Percentiles rank a stretch among this genome's conserved stretches.
Conservation (phyloP, 2,888 invertebrate species). For the Tanypteryx hageni region DNA sequence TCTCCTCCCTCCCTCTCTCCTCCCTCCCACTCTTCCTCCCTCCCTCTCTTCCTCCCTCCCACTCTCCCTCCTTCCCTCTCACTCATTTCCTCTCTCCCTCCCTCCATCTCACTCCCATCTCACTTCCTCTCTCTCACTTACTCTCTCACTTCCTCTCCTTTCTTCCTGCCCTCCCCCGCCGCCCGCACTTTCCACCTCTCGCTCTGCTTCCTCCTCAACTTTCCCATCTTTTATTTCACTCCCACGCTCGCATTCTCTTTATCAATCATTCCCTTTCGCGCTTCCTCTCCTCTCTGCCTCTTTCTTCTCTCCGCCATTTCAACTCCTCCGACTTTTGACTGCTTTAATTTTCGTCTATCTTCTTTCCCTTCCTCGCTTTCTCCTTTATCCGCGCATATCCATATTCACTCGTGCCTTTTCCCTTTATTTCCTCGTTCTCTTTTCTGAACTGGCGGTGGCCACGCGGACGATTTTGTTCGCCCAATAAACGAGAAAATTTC, state of each 20-base stretch:
- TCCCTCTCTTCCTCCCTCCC: background rate
- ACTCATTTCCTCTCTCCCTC: background rate
- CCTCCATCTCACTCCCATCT: no score
- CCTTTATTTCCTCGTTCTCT: background rate
- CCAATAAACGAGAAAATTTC: no score
- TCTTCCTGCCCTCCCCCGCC: background rate
- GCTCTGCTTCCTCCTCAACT: background rate
- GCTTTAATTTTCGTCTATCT: background rate
- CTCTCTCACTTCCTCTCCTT: no score
- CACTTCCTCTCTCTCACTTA: no score
- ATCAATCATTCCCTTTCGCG: background rate
- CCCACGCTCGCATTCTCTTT: no score
- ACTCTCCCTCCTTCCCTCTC: no score
- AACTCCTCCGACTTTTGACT: background rate
- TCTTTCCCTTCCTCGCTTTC: background rate
- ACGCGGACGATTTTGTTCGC: no score
- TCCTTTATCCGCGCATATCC: background rate
- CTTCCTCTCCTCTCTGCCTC: background rate
- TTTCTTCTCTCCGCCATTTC: background rate
- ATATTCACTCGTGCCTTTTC: background rate
- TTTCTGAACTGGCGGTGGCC: no score
- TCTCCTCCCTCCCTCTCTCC: no score
- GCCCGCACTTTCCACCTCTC: background rate
- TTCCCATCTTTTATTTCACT: background rate
- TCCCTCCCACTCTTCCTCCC: background rate